Evolutionary conservation across 2,113 vertebrate species (phyloP).

Genomic region (Gallinago paraguaiae): DNA sequence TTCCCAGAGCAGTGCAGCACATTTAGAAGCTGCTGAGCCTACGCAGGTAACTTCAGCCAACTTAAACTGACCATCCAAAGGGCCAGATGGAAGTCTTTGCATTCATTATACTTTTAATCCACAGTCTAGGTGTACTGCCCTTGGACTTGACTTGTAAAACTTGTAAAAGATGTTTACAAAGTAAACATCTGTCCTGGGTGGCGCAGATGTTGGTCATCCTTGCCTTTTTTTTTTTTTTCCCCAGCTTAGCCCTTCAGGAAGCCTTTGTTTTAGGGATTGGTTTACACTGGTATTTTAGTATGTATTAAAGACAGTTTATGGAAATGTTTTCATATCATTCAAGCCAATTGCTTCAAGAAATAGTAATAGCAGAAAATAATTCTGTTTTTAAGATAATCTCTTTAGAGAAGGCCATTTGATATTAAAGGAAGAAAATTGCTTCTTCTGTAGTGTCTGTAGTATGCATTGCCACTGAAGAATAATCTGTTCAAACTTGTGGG

Average conservation of each 20-base stretch:
- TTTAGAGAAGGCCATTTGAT: background rate
- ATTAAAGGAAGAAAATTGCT: background rate
- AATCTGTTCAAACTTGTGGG: background rate
- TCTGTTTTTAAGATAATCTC: background rate
- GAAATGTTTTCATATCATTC: background rate
- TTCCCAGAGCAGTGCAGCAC: background rate
- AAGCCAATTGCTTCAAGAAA: background rate
- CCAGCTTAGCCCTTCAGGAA: background rate
- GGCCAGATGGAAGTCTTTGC: background rate
- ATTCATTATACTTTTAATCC: background rate
- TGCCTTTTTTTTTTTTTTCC: background rate
- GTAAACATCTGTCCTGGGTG: background rate
- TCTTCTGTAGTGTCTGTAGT: background rate
- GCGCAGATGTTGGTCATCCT: background rate
- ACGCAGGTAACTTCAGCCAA: background rate
- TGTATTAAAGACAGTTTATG: background rate
- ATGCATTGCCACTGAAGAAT: background rate
- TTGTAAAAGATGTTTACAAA: background rate
- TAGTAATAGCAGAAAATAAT: background rate
- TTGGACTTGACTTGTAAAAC: background rate
- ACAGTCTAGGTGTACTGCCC: background rate
- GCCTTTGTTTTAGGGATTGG: background rate
- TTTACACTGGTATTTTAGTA: background rate
- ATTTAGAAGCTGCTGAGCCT: background rate
- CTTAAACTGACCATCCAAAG: background rate